These are phyloP conservation scores for Coenonympha arcania DNA, from an alignment of 2,888 invertebrate species.

Conservation along the genomic window DNA sequence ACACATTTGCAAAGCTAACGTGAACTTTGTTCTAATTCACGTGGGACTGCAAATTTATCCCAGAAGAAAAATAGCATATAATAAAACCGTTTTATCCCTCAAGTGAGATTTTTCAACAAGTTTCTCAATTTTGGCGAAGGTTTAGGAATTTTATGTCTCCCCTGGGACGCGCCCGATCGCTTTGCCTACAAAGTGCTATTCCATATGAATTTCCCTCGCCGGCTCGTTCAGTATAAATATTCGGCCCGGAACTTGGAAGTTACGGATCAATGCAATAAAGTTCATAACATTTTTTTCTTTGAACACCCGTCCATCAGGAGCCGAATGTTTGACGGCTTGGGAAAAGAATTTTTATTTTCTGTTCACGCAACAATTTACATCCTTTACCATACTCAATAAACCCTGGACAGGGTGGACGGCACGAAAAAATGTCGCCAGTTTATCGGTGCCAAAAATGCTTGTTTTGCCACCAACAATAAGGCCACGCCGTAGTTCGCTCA, in stretches of 20 bases:
- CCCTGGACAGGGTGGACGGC: too few species aligned
- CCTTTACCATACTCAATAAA: too few species aligned
- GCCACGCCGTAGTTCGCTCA: too few species aligned
- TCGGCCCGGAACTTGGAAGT: constrained; percentile 28
- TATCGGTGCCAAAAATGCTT: too few species aligned
- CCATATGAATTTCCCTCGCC: constrained; percentile 54
- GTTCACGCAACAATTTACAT: background rate
- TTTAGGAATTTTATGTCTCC: constrained; percentile 60
- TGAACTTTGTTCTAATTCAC: constrained; percentile 1
- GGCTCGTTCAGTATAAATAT: constrained; percentile 21
- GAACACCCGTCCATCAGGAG: background rate
- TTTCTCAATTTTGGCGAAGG: constrained; percentile 61
- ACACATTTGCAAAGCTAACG: background rate
- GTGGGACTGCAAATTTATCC: constrained; percentile 19
- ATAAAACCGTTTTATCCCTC: constrained; percentile 44
- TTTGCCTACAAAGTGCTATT: constrained; percentile 64
- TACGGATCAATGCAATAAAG: constrained; percentile 40
- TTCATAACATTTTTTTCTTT: constrained; percentile 6
- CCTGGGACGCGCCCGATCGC: constrained; percentile 52
- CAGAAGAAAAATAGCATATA: constrained; percentile 31
- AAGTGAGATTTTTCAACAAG: constrained; percentile 63
- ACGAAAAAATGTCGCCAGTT: too few species aligned
- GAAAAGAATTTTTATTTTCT: constrained; percentile 1
- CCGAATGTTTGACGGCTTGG: background rate
- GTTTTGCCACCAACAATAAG: too few species aligned